Base-by-base conservation (phyloP, 2,888 invertebrate species). In the Phasia obesa region DNA sequence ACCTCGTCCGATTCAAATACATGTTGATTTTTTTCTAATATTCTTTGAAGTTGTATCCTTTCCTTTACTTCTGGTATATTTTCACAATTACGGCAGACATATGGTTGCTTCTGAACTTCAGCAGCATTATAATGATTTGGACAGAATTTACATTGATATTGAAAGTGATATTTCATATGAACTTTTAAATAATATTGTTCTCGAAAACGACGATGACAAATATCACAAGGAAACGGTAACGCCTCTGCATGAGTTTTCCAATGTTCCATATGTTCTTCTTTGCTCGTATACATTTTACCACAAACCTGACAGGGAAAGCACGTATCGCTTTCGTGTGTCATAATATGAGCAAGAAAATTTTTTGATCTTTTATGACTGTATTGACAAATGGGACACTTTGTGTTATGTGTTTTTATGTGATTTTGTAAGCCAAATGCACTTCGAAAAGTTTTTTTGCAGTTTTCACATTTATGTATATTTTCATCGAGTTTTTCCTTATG, bases 211-310 rank as follows among this genome's bases (percentile, higher is more conserved):
- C 87, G 87, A n/a, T 84, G 78, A 35, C 88, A 88, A 53, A 87
- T 86, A 47, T 86, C 86, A 65, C 88, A 88, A 25, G 81, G 92
- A 85, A 91, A 93, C 0, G 93, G 93, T 4, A 92, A 90, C 78
- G 93, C 93, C 0, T 93, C 92, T 0, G 93, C 93, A 69, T 93
- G 93, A 0, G 92, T 92, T 3, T 93, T 87, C 35, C 93, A 87
- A 75, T 90, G 89, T n/a, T 78, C 27, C 15, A 86, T 84, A 21
- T 86, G 87, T 23, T 86, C 86, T 9, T 81, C 84, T 31, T 86
- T 84, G n/a, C 75, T 85, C 6, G 57, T 74, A 44, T 81, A 83
- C 3, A 87, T 55, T 77, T 86, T 86, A 4, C 86, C 87, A 65
- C 87, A 87, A n/a, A 86, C 86, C 81, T 86, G 86, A 57, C 87